Evolutionary conservation across 2,888 invertebrate genomes (phyloP).

Genomic region (Troglohyphantes excavatus): DNA sequence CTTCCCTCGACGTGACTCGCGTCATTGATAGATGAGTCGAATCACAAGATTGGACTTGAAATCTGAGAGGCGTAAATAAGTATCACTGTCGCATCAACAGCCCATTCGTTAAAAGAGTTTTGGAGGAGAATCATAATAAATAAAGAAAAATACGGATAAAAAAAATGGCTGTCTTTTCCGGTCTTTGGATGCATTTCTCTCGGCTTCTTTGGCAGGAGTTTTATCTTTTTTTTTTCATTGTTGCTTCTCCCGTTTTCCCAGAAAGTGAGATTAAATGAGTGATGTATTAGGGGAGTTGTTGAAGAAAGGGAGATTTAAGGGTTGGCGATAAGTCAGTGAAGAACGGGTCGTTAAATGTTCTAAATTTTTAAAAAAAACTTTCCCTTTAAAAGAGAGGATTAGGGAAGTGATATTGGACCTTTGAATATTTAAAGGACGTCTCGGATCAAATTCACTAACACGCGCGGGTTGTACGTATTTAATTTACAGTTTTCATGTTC

Average conservation of each 20-base stretch:
- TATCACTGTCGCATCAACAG: constrained; percentile 53
- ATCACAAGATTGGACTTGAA: constrained; percentile 37
- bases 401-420: too few relatives aligned
- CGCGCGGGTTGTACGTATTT: too few relatives aligned
- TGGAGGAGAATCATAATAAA: not conserved
- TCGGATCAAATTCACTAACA: too few relatives aligned
- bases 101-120: constrained; percentile 16
- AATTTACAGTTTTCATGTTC: too few relatives aligned
- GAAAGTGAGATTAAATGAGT: constrained; percentile 8
- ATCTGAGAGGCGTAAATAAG: constrained; percentile 54
- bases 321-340: not conserved
- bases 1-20: not conserved
- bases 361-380: not conserved
- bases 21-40: constrained; percentile 57
- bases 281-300: constrained; percentile 3
- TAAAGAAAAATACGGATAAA: not conserved
- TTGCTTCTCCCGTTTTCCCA: not conserved
- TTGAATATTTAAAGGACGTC: too few relatives aligned
- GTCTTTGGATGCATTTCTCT: constrained; percentile 11
- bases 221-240: not conserved
- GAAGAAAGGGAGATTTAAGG: not conserved
- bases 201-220: not conserved
- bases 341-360: not conserved
- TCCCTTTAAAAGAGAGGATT: not conserved
- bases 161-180: constrained; percentile 27